Conservation (phyloP, 2,797 vertebrate species). For the Spizella passerina region DNA sequence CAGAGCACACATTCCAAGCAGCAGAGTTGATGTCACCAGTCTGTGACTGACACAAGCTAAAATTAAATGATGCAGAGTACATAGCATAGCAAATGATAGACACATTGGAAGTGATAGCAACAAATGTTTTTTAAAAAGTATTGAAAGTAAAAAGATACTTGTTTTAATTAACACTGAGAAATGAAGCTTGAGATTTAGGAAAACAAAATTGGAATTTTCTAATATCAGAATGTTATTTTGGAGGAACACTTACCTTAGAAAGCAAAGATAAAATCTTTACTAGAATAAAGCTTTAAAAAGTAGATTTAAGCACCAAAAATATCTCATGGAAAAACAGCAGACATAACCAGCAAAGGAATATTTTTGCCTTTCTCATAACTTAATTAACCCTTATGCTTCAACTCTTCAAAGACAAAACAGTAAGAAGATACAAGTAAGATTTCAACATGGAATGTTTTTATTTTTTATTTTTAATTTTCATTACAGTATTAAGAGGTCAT, state of each 20-base stretch:
- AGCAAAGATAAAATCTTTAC: neutral
- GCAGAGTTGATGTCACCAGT: neutral
- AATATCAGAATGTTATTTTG: neutral
- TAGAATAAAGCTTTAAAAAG: neutral
- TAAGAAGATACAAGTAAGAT: neutral
- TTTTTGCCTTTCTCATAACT: neutral
- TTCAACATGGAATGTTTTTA: conserved; percentile 80
- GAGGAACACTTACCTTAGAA: neutral
- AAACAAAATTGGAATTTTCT: neutral
- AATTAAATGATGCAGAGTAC: neutral
- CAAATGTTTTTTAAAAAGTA: neutral
- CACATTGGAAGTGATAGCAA: neutral
- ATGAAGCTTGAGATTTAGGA: neutral
- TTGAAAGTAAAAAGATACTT: neutral
- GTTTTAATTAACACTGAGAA: neutral
- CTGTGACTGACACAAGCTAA: neutral
- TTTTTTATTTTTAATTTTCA: conserved; percentile 71
- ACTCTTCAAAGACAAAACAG: neutral
- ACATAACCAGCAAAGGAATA: neutral
- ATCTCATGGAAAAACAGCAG: neutral
- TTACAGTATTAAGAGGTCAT: conserved; percentile 77
- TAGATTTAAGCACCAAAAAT: neutral
- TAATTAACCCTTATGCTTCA: neutral
- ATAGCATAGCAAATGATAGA: neutral
- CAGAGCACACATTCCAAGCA: neutral